Evolutionary conservation across 37 sponge, comb jelly and placozoan genomes (phyloP).

Genomic region (Geodia barretti): DNA sequence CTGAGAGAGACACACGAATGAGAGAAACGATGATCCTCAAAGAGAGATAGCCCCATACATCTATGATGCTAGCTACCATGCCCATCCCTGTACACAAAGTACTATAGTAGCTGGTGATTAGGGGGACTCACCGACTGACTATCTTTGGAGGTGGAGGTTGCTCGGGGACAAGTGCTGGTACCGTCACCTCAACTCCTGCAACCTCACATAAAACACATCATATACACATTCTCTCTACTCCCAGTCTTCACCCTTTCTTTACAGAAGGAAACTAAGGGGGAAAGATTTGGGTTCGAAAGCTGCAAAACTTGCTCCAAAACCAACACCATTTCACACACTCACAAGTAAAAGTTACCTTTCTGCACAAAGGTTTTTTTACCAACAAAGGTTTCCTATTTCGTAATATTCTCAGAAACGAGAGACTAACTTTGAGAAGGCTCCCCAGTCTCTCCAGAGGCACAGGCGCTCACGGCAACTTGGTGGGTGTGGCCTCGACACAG

Average conservation of each 20-base stretch:
- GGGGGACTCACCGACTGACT: neutral
- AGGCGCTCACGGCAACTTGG: conserved; percentile 35
- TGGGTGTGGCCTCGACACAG: conserved; percentile 45
- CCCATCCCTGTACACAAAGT: too few relatives aligned
- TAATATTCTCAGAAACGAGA: neutral
- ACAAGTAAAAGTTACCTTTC: too few relatives aligned
- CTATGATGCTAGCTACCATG: too few relatives aligned
- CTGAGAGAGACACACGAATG: conserved; percentile 10
- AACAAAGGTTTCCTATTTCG: too few relatives aligned
- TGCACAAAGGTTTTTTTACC: too few relatives aligned
- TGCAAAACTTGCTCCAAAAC: too few relatives aligned
- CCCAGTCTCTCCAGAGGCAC: conserved; percentile 16
- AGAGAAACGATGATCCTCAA: too few relatives aligned
- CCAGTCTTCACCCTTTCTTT: neutral
- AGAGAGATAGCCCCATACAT: neutral
- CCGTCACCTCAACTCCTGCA: conserved; percentile 11
- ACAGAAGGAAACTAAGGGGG: too few relatives aligned
- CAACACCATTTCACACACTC: too few relatives aligned
- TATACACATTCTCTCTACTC: neutral
- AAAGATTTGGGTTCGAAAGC: neutral
- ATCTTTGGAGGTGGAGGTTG: conserved; percentile 40
- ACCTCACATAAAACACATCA: neutral
- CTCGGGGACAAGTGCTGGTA: conserved; percentile 31
- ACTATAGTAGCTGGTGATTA: too few relatives aligned
- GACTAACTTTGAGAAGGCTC: conserved; percentile 31